These are phyloP conservation scores for Hiodon tergisus DNA, from an alignment of 2,113 vertebrate species.

Conservation along the genomic window DNA sequence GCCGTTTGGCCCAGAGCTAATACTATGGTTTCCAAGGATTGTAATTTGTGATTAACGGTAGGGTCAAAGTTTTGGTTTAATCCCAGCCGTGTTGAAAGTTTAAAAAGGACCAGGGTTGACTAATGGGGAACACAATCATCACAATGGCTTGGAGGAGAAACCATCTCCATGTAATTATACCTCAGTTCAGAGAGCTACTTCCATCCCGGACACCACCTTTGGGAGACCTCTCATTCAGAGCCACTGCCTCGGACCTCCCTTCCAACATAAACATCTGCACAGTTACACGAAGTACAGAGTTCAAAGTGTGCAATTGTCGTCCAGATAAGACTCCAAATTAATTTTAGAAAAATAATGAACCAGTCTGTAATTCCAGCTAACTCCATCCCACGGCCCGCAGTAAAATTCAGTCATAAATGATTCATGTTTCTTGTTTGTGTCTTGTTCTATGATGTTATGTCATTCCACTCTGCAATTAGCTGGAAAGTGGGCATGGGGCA, in stretches of 20 bases:
- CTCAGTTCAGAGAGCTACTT: conserved; percentile 13
- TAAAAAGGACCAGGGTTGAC: conserved; percentile 18
- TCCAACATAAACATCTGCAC: conserved; percentile 24
- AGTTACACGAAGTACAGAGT: conserved; percentile 8
- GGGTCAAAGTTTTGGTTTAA: conserved; percentile 10
- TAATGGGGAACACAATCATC: background rate
- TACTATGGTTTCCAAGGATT: background rate
- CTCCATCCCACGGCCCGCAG: conserved; percentile 6
- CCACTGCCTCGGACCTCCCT: conserved; percentile 7
- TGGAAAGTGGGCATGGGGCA: conserved; percentile 3
- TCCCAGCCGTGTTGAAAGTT: conserved; percentile 8
- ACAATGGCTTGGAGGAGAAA: conserved; percentile 8
- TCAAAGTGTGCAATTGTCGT: conserved; percentile 8
- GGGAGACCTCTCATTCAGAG: conserved; percentile 10
- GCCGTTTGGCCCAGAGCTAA: background rate
- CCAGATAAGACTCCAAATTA: conserved; percentile 20
- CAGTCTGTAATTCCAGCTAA: conserved; percentile 11
- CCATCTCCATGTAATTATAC: conserved; percentile 20
- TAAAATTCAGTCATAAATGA: background rate
- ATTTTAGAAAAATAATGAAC: conserved; percentile 20
- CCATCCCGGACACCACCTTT: conserved; percentile 6
- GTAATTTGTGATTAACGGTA: conserved; percentile 8
- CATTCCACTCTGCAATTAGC: background rate
- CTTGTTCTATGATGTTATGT: background rate
- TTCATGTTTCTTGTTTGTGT: background rate